Evolutionary conservation across 2,888 invertebrate species (phyloP), one percentile per base, ranked within the genome.

Genomic region (Pyrrhia umbra): DNA sequence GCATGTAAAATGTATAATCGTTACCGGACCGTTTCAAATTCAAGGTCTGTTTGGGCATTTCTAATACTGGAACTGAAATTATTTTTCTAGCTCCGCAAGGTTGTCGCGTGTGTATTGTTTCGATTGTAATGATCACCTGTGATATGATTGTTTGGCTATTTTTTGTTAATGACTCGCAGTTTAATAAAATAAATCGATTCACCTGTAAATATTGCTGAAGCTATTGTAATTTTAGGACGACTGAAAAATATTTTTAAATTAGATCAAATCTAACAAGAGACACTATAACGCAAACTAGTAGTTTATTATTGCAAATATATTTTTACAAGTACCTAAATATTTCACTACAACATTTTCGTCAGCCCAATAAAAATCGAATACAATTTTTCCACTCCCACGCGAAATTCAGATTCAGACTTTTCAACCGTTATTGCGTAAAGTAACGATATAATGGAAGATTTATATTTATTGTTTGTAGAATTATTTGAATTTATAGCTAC

Each of bases 401-500:
- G 3, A 57, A 50, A 16, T 56, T 58, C 61, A 46, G 63, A 16
- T 56, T 58, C 61, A 46, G 63, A 70, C 58, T 63, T 49, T 63
- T 58, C 49, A 9, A 47, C 39, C 45, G 50, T 73, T 75, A 75
- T 69, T 75, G 67, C 79, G 49, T 72, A 80, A 70, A 72, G 63
- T 51, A 75, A 77, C 63, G 59, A 67, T 56, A 68, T 47, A 45
- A 30, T 50, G 45, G 60, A 79, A 59, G 72, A 78, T 82, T 82
- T 80, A 80, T 73, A 51, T 64, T 64, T 58, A 73, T 68, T 64
- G 63, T 77, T 68, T 72, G 43, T 65, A 61, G 68, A 76, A 69
- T 64, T 39, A 59, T 63, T 34, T 56, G 23, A 71, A 71, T 74
- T 66, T 74, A 65, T 72, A 73, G 61, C 54, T 43, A 59, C 64